These are phyloP conservation scores for Jaculus jaculus DNA, from an alignment of 2,113 vertebrate species.

Conservation along the genomic window DNA sequence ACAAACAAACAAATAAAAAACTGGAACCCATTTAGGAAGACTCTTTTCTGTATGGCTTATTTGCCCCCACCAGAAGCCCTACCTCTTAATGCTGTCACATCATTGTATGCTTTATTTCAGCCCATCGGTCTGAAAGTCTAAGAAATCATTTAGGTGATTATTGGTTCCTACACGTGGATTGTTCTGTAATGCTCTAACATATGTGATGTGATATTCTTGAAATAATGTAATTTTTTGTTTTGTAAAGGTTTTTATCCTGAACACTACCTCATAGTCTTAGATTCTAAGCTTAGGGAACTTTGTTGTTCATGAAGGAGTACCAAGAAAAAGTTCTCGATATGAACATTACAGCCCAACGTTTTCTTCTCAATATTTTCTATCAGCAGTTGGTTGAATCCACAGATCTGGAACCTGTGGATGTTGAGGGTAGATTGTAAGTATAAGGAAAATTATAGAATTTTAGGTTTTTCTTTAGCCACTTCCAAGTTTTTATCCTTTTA, in stretches of 20 bases:
- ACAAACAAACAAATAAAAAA: no score
- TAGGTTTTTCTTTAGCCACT: not conserved
- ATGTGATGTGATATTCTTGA: not conserved
- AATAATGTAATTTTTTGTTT: conserved; percentile 38
- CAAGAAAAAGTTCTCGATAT: not conserved
- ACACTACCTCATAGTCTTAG: conserved; percentile 65
- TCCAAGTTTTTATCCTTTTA: not conserved
- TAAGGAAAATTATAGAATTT: not conserved
- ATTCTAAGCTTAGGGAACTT: conserved; percentile 39
- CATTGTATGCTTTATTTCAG: conserved; percentile 42
- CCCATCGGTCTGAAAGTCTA: conserved; percentile 41
- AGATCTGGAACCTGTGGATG: not conserved
- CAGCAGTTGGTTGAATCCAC: not conserved
- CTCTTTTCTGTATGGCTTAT: not conserved
- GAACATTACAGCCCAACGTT: not conserved
- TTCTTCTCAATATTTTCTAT: not conserved
- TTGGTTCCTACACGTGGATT: conserved; percentile 64
- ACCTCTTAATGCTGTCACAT: not conserved
- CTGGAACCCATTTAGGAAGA: not conserved
- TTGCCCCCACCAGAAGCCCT: not conserved
- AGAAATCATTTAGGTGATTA: conserved; percentile 52
- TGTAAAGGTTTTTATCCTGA: conserved; percentile 67
- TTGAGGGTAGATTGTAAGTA: not conserved
- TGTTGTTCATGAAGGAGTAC: not conserved
- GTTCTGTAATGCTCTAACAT: conserved; percentile 40